A percentile compares a stretch with the other conserved stretches of the same genome.
phyloP scores from a whole-genome alignment of 2,113 vertebrate species.

The Andinoacara biseriatus region DNA sequence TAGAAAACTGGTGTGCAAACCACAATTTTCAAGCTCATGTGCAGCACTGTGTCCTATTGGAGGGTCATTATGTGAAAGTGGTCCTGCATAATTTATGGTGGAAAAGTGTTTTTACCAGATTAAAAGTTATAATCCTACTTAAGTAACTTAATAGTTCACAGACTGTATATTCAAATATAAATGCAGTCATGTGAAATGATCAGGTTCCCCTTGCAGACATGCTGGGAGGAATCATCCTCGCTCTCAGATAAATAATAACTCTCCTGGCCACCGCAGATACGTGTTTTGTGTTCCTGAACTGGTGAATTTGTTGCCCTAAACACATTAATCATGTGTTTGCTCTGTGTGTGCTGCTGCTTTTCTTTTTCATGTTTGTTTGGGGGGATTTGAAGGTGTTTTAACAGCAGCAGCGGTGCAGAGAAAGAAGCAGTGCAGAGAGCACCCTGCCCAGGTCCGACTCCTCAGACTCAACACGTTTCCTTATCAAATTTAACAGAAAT shows the following conservation, averaged over 20 bases:
- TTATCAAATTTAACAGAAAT: no score
- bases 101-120: no score
- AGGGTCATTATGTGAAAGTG: rapidly evolving
- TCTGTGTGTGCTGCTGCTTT: not conserved
- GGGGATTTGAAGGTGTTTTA: not conserved
- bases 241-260: no score
- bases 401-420: not conserved
- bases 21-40: not conserved
- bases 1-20: no score
- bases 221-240: no score
- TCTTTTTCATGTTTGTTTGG: not conserved
- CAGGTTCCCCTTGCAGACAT: no score
- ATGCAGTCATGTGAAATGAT: not conserved
- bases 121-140: no score
- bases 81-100: no score
- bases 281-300: not conserved
- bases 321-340: not conserved
- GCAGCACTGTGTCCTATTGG: not conserved
- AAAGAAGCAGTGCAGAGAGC: not conserved
- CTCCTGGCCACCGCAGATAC: not conserved
- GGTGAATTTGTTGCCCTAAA: constrained; percentile 6
- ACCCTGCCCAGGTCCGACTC: no score
- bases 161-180: not conserved
- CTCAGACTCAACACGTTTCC: not conserved
- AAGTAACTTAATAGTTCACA: no score